Base-by-base conservation (phyloP, 1,140 invertebrate genomes). In the Trachelipus rathkii region DNA sequence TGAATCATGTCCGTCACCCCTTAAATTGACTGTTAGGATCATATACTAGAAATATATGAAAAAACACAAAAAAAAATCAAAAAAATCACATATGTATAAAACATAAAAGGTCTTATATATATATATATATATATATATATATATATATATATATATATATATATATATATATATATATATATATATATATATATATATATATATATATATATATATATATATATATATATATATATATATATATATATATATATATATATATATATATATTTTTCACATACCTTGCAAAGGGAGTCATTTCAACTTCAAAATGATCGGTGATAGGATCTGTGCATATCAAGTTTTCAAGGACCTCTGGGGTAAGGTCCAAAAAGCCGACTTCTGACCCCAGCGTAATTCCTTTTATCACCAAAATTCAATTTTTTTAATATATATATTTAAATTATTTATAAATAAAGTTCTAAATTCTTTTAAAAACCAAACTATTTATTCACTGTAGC, bases 61-160 rank as follows among this genome's bases (percentile, higher is more conserved):
- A n/a, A n/a, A n/a, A n/a, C n/a, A n/a, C n/a, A n/a, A n/a, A n/a
- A n/a, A n/a, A n/a, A n/a, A n/a, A n/a, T n/a, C n/a, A n/a, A n/a
- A n/a, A n/a, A n/a, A n/a, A n/a, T n/a, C 33, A 33, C 6, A 33
- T 33, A 33, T 33, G 6, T 33, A 33, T 33, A 33, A n/a, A n/a
- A n/a, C n/a, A n/a, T n/a, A n/a, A n/a, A n/a, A n/a, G n/a, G n/a
- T n/a, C n/a, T 33, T 60, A 60, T 60, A 60, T 60, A 60, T 60
- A 21, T 60, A 60, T 60, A 21, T 60, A 60, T 60, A 21, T 60
- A 60, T 60, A 60, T 60, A 21, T 60, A 21, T 60, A 60, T 60
- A 60, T 60, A 60, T 60, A 60, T 60, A 60, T 60, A 60, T 60
- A 60, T 60, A 60, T 60, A 60, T 60, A 60, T 60, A 60, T 60